Evolutionary conservation across 2,888 invertebrate genomes (phyloP).

Genomic region (Lissocephala sabroskyi): DNA sequence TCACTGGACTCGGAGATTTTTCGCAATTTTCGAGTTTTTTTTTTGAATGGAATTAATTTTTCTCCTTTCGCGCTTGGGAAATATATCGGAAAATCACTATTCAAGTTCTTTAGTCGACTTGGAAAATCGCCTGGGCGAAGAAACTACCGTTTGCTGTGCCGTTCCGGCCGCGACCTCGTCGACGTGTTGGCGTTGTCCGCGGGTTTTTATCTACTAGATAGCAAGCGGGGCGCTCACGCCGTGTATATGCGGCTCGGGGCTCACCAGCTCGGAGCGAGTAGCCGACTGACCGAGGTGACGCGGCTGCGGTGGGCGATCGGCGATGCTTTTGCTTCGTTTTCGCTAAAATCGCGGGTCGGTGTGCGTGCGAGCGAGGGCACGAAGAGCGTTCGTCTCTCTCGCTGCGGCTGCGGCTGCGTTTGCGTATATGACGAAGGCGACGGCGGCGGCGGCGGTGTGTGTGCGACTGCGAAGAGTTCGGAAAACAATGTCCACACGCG

Average conservation of each 20-base stretch:
- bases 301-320: too few species aligned
- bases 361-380: conserved; percentile 7
- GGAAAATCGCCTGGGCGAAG: too few species aligned
- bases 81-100: too few species aligned
- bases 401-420: conserved; percentile 11
- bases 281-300: not conserved
- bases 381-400: too few species aligned
- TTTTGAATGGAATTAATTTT: too few species aligned
- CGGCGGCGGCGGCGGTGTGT: too few species aligned
- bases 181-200: conserved; percentile 27
- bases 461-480: conserved; percentile 66
- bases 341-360: not conserved
- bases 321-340: not conserved
- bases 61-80: too few species aligned
- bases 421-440: too few species aligned
- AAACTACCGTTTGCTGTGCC: not conserved
- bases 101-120: too few species aligned
- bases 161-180: not conserved
- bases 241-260: conserved; percentile 37
- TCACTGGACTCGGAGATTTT: too few species aligned
- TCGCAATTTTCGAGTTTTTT: too few species aligned
- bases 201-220: conserved; percentile 63
- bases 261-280: too few species aligned
- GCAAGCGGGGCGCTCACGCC: conserved; percentile 53
- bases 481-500: conserved; percentile 72